Evolutionary conservation across 2,113 vertebrate species (phyloP).

Genomic region (Oceanites oceanicus): DNA sequence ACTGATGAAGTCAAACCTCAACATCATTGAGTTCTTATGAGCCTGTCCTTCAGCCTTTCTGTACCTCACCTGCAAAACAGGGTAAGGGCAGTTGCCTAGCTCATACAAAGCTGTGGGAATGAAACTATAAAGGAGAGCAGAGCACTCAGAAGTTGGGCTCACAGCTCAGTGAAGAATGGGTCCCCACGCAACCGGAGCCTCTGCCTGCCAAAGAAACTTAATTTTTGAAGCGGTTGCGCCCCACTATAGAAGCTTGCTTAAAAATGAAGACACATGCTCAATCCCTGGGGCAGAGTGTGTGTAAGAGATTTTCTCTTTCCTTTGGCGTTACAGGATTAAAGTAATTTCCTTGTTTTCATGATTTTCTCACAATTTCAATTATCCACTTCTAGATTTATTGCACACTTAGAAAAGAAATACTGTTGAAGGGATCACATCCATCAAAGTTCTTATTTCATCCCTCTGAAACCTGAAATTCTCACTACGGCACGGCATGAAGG

Average conservation of each 20-base stretch:
- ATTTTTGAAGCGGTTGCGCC: not conserved
- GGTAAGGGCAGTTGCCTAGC: not conserved
- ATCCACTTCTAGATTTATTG: not conserved
- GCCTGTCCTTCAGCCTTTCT: not conserved
- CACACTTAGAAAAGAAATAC: not conserved
- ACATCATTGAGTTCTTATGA: not conserved
- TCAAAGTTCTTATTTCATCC: not conserved
- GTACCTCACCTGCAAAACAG: not conserved
- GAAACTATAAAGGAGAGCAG: not conserved
- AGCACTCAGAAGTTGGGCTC: not conserved
- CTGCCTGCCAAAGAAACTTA: not conserved
- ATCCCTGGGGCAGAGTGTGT: not conserved
- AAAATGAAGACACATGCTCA: not conserved
- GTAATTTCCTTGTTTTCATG: not conserved
- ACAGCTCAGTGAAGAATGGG: not conserved
- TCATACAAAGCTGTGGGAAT: not conserved
- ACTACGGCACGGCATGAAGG: not conserved
- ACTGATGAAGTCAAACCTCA: not conserved
- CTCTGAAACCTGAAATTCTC: not conserved
- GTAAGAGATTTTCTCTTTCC: not conserved
- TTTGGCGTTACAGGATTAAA: not conserved
- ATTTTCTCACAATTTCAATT: constrained; percentile 17
- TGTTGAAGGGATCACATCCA: not conserved
- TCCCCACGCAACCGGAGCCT: not conserved
- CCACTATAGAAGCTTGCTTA: not conserved